These are phyloP conservation scores for Xylota segnis DNA, from an alignment of 2,888 invertebrate species.

Conservation along the genomic window DNA sequence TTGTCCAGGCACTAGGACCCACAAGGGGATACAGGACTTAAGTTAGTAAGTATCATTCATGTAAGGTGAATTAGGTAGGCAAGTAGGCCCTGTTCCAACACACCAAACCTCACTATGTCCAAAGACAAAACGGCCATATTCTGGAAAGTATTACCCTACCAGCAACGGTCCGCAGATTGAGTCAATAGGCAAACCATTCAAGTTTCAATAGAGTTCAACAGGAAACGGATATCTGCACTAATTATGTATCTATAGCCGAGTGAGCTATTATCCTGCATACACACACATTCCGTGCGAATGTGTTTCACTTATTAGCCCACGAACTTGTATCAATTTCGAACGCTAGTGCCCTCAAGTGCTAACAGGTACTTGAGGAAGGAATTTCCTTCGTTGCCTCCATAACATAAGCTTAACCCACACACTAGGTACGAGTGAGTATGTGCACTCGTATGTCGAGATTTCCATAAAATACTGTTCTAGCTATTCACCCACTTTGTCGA, in stretches of 20 bases:
- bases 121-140: too few species aligned
- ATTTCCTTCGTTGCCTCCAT: neutral
- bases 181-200: too few species aligned
- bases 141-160: too few species aligned
- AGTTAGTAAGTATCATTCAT: too few species aligned
- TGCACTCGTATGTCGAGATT: neutral
- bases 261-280: too few species aligned
- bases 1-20: too few species aligned
- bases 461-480: slow-evolving; percentile 4
- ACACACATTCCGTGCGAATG: neutral
- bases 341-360: slow-evolving; percentile 7
- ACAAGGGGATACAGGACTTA: too few species aligned
- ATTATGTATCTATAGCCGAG: neutral
- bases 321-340: neutral
- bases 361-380: neutral
- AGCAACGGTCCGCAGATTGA: too few species aligned
- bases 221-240: neutral
- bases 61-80: too few species aligned
- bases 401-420: neutral
- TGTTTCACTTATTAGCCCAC: neutral
- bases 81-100: too few species aligned
- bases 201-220: neutral
- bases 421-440: neutral
- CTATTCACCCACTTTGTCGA: slow-evolving; percentile 22
- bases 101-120: too few species aligned